Conservation (phyloP, 2,797 vertebrate species). For the Gambusia yucatana region DNA sequence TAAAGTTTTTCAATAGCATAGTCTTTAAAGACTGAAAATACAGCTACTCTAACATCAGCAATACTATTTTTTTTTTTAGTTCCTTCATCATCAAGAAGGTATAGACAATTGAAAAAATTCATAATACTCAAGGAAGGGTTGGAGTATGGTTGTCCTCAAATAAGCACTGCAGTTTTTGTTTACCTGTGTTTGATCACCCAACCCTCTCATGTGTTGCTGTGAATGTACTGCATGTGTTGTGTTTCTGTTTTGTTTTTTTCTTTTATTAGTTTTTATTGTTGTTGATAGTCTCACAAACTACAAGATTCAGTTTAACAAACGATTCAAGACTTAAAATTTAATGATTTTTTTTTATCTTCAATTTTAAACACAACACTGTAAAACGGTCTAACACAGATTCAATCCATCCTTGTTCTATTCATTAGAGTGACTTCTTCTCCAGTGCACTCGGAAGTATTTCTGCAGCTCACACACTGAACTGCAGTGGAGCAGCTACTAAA, state of each 20-base stretch:
- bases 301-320: neutral
- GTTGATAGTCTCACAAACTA: neutral
- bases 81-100: neutral
- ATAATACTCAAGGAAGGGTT: neutral
- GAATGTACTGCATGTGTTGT: neutral
- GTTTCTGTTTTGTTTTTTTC: neutral
- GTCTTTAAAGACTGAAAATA: neutral
- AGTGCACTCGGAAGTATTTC: constrained; percentile 38
- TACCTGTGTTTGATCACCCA: neutral
- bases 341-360: neutral
- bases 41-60: neutral
- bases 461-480: constrained; percentile 21
- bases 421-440: constrained; percentile 17
- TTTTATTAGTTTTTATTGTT: neutral
- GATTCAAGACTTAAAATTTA: neutral
- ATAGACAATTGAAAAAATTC: neutral
- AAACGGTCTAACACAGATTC: constrained; percentile 15
- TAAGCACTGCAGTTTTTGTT: neutral
- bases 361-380: neutral
- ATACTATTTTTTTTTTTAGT: neutral
- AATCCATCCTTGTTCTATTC: constrained; percentile 31
- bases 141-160: neutral
- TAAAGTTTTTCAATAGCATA: neutral
- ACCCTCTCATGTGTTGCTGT: neutral
- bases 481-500: constrained; percentile 14